Evolutionary conservation across 2,113 vertebrate genomes (phyloP).

Genomic region (Dicentrarchus labrax): DNA sequence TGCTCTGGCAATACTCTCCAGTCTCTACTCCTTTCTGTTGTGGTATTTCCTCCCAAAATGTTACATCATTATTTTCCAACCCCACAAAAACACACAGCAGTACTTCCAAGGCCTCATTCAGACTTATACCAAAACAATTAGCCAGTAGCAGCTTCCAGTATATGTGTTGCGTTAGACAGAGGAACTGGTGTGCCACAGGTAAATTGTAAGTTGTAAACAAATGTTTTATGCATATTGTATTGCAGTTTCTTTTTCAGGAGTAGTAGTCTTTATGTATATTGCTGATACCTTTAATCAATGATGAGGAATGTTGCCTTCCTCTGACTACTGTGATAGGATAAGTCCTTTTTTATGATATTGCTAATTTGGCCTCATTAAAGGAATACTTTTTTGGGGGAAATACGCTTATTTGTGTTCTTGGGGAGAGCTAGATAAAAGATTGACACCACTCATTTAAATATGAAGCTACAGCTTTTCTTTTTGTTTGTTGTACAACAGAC

Average conservation of each 20-base stretch:
- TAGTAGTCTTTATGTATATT: neutral
- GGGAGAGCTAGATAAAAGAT: neutral
- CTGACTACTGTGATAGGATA: neutral
- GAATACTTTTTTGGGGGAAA: neutral
- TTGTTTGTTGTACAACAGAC: no score
- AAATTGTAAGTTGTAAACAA: neutral
- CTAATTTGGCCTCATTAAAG: neutral
- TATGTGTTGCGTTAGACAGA: neutral
- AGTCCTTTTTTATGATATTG: neutral
- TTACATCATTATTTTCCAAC: constrained; percentile 86
- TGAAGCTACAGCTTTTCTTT: neutral
- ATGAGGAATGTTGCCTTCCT: neutral
- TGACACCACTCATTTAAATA: neutral
- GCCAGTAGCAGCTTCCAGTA: constrained; percentile 48
- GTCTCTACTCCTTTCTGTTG: constrained; percentile 81
- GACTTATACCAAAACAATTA: constrained; percentile 85
- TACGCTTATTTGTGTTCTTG: neutral
- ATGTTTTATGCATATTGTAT: neutral
- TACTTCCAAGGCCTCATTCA: constrained; percentile 90
- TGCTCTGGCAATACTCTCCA: constrained; percentile 75
- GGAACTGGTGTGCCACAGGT: neutral
- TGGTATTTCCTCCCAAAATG: constrained; percentile 89
- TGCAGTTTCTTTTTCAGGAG: neutral
- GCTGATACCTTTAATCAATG: neutral
- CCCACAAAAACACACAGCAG: constrained; percentile 84